Percentiles rank a stretch among this genome's conserved stretches.
Evolutionary conservation across 1,140 invertebrate species (phyloP).

Genomic region (Bombyx mandarina): DNA sequence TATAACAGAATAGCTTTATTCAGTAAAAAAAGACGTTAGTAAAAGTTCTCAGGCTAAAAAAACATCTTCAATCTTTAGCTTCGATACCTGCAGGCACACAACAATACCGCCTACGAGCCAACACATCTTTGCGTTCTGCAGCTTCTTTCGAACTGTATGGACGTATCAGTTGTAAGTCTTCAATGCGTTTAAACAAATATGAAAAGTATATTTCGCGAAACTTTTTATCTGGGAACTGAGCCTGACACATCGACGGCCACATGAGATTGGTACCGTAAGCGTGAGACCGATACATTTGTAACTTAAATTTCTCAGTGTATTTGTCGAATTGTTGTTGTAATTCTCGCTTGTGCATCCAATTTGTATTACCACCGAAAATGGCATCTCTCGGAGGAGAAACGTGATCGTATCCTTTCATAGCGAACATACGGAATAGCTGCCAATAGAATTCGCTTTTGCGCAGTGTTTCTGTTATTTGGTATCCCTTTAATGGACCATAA

Average conservation of each 20-base stretch:
- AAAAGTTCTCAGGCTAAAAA: too few relatives aligned
- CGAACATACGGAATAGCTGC: conserved; percentile 30
- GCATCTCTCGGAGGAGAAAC: conserved; percentile 29
- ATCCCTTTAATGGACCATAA: conserved; percentile 29
- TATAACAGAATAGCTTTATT: too few relatives aligned
- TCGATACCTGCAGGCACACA: conserved; percentile 34
- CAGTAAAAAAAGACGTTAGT: too few relatives aligned
- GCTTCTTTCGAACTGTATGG: conserved; percentile 44
- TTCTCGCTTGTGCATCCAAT: conserved; percentile 40
- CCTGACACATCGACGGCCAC: conserved; percentile 54
- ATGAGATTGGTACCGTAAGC: conserved; percentile 47
- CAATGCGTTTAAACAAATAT: conserved; percentile 37
- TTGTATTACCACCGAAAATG: conserved; percentile 29
- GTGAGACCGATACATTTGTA: conserved; percentile 36
- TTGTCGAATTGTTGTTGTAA: conserved; percentile 42
- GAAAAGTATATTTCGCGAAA: conserved; percentile 60
- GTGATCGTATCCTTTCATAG: conserved; percentile 33
- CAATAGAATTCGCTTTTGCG: conserved; percentile 35
- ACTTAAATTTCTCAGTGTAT: conserved; percentile 34
- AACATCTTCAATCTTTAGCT: conserved; percentile 8
- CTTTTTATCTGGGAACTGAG: conserved; percentile 48
- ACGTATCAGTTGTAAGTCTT: conserved; percentile 48
- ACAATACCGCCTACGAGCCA: conserved; percentile 32
- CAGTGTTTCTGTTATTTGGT: conserved; percentile 29
- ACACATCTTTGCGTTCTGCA: conserved; percentile 23